Percentiles rank a stretch among this genome's conserved stretches.
Evolutionary conservation across 1,140 invertebrate species (phyloP).

Genomic region (Metopolophium dirhodum): DNA sequence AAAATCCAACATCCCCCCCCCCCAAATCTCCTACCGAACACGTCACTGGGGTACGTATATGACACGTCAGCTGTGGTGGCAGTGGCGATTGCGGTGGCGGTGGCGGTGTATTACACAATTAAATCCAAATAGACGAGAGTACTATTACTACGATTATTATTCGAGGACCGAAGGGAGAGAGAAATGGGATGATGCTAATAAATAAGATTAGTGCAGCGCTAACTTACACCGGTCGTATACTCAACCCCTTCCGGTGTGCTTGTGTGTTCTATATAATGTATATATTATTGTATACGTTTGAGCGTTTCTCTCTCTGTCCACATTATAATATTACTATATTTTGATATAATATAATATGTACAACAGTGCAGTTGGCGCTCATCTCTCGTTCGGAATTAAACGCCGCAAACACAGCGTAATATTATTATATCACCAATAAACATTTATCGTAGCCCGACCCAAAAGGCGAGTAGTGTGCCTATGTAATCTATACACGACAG

Average conservation of each 20-base stretch:
- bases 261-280: not conserved
- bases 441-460: not conserved
- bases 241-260: not conserved
- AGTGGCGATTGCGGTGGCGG: too few species aligned
- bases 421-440: not conserved
- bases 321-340: not conserved
- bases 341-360: not conserved
- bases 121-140: not conserved
- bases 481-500: not conserved
- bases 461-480: not conserved
- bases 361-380: not conserved
- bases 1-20: too few species aligned
- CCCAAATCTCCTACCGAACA: too few species aligned
- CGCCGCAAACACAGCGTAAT: not conserved
- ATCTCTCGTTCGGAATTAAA: not conserved
- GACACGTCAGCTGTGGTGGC: too few species aligned
- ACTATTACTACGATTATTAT: not conserved
- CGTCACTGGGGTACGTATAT: not conserved
- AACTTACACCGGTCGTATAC: not conserved
- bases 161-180: not conserved
- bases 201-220: not conserved
- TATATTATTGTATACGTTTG: not conserved
- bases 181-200: not conserved
- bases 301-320: not conserved
- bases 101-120: not conserved